A percentile compares a stretch with the other conserved stretches of the same genome.
Conservation (phyloP, 2,888 invertebrate genomes). For the Eupithecia centaureata region DNA sequence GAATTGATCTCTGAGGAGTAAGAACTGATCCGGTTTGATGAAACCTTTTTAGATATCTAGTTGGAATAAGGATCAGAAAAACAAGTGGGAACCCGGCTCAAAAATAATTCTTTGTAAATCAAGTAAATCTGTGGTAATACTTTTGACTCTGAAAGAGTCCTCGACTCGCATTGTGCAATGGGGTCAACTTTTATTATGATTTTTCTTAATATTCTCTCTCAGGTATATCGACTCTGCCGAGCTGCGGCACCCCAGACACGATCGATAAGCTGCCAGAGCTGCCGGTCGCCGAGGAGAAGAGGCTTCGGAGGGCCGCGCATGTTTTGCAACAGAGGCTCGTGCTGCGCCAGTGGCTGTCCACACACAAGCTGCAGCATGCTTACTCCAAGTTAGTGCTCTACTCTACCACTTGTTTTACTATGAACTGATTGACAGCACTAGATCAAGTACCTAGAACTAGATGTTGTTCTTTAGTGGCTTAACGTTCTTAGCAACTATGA, state of each 20-base stretch:
- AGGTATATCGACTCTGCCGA: conserved; percentile 93
- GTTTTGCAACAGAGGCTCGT: conserved; percentile 93
- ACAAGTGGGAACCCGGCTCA: not conserved
- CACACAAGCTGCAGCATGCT: conserved; percentile 88
- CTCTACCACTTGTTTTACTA: not conserved
- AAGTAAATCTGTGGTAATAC: too few relatives aligned
- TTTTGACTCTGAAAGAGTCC: not conserved
- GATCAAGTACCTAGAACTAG: not conserved
- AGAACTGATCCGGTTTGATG: too few relatives aligned
- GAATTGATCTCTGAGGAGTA: not conserved
- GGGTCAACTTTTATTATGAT: too few relatives aligned
- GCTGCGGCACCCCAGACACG: conserved; percentile 90
- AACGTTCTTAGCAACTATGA: too few relatives aligned
- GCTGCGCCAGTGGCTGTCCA: conserved; percentile 92
- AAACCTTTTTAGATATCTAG: too few relatives aligned
- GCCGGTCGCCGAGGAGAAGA: conserved; percentile 92
- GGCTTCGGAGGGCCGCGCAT: conserved; percentile 91
- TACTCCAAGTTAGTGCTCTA: conserved; percentile 85
- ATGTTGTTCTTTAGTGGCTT: too few relatives aligned
- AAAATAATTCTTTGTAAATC: too few relatives aligned
- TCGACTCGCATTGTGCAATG: too few relatives aligned
- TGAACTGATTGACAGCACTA: not conserved
- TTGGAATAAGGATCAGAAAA: not conserved
- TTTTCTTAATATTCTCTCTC: too few relatives aligned
- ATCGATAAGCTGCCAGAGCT: conserved; percentile 89